Conservation (phyloP, 2,797 vertebrate species). For the Clarias platycephalus region DNA sequence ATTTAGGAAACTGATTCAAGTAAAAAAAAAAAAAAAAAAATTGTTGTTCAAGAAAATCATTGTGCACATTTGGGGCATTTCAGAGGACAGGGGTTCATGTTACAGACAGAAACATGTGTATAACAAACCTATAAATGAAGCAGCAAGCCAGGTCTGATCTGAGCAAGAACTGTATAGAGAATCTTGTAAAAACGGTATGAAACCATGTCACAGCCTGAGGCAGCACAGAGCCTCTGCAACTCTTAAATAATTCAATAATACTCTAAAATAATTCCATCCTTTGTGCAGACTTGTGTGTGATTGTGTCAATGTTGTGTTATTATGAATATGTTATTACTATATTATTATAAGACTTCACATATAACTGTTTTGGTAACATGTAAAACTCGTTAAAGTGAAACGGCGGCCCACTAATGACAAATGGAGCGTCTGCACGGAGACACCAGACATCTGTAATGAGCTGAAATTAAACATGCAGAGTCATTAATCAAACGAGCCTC, state of each 20-base stretch:
- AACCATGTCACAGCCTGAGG: neutral
- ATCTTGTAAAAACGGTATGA: neutral
- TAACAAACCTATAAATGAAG: neutral
- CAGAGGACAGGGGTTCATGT: neutral
- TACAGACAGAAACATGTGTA: too few relatives aligned
- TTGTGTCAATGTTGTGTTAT: neutral
- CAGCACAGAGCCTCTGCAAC: neutral
- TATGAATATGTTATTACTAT: neutral
- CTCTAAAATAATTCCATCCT: neutral
- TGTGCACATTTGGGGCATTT: neutral
- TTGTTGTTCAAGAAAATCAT: neutral
- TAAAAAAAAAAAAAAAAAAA: neutral
- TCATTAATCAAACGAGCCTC: conserved; percentile 16
- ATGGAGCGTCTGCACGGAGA: neutral
- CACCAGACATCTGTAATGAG: conserved; percentile 2
- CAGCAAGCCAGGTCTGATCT: neutral
- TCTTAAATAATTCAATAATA: neutral
- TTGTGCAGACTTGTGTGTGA: neutral
- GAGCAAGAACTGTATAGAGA: neutral
- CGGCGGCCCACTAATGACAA: conserved; percentile 6
- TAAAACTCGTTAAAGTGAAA: neutral
- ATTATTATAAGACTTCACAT: neutral
- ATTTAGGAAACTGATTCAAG: neutral
- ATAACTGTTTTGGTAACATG: neutral
- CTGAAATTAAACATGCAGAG: conserved; percentile 35